Evolutionary conservation across 1,140 invertebrate genomes (phyloP).

Genomic region (Drosophila elegans): DNA sequence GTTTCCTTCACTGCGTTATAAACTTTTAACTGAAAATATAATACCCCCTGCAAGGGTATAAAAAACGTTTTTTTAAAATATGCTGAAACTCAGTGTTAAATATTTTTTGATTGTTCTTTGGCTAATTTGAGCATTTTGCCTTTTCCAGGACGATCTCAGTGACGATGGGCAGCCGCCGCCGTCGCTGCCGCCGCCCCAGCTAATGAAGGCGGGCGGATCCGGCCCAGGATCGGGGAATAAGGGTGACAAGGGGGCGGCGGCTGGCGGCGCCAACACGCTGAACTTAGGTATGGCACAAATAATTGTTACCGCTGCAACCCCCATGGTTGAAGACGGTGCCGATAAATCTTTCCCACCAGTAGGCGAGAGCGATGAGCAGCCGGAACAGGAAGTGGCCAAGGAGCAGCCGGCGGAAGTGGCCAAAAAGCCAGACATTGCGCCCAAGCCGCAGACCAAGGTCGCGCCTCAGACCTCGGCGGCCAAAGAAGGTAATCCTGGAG

Average conservation of each 20-base stretch:
- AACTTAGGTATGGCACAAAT: conserved; percentile 92
- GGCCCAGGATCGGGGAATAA: conserved; percentile 15
- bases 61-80: no score
- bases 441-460: conserved; percentile 81
- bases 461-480: conserved; percentile 78
- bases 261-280: conserved; percentile 59
- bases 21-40: no score
- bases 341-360: conserved; percentile 85
- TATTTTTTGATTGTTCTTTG: no score
- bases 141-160: conserved; percentile 76
- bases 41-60: no score
- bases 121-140: background rate
- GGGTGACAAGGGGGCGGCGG: conserved; percentile 80
- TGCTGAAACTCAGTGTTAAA: no score
- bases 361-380: conserved; percentile 70
- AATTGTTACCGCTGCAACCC: conserved; percentile 94
- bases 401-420: conserved; percentile 36
- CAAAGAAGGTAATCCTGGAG: conserved; percentile 66
- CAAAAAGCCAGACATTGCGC: conserved; percentile 74
- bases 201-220: conserved; percentile 44
- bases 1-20: no score
- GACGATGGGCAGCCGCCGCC: conserved; percentile 81
- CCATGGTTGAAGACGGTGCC: conserved; percentile 91
- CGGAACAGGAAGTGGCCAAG: conserved; percentile 31
- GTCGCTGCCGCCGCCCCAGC: conserved; percentile 72